Base-by-base conservation (phyloP, 2,797 vertebrate species). In the Gallinago stenura region DNA sequence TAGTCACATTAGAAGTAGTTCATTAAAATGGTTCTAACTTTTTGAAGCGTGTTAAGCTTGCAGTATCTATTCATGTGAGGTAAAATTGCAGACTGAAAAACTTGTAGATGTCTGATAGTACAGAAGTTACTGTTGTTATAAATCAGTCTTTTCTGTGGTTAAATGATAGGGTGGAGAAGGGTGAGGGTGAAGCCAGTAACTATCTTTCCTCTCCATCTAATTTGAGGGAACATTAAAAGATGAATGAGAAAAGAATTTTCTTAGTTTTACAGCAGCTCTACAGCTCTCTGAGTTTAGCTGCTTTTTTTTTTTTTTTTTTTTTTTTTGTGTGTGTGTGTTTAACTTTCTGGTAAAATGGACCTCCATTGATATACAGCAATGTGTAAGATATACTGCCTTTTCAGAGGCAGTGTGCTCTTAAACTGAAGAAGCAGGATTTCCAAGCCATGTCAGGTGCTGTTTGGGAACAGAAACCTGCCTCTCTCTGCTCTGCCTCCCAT, bases 81-180 rank as follows among this genome's bases (percentile, higher is more conserved):
- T 71, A 83, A 92, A 95, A 96, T 17, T 90, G 88, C 54, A 95
- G 91, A 57, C 91, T 83, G 84, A 90, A 91, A 83, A 87, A 46
- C 78, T 90, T 70, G 66, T 95, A 95, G 68, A 80, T 91, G 53
- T 71, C 75, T 93, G 85, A 95, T 93, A 95, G 43, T 61, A 83
- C 56, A 87, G 85, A 84, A 94, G 85, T 93, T 80, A 73, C 82
- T 91, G 77, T 84, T 91, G 91, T 61, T 92, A 75, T 84, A 95
- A 94, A 95, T 96, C 94, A 87, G 80, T 71, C 83, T 96, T 91
- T 83, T 92, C 93, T 84, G 83, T 90, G 83, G 91, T 87, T 96
- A 93, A 96, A 94, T 83, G 71, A 85, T 65, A 96, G 84, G 87
- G 92, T 89, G 90, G 89, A 87, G 91, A 93, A 93, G 77, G 46